Evolutionary conservation across 1,140 invertebrate genomes (phyloP).

Genomic region (Uloborus diversus): DNA sequence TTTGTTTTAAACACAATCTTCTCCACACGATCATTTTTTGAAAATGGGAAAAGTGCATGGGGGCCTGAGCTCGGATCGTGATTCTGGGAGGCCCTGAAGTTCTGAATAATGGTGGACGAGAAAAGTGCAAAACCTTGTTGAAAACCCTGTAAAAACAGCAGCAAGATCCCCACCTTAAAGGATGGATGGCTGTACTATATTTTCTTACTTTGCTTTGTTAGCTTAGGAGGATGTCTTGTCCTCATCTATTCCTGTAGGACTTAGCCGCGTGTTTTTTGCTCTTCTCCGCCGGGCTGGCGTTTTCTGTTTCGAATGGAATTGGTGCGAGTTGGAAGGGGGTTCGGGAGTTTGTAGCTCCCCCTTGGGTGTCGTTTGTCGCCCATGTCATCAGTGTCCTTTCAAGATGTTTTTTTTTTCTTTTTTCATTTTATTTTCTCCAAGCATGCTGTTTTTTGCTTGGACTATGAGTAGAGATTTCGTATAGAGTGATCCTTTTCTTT

Average conservation of each 20-base stretch:
- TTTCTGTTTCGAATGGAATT: conserved; percentile 48
- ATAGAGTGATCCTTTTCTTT: too few relatives aligned
- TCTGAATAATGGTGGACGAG: conserved; percentile 45
- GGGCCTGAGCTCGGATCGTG: conserved; percentile 23
- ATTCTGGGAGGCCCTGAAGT: conserved; percentile 38
- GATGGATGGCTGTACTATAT: conserved; percentile 20
- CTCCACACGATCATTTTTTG: conserved; percentile 53
- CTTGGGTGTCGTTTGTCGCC: conserved; percentile 50
- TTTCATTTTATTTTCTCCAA: background rate
- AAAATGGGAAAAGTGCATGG: conserved; percentile 31
- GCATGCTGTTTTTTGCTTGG: background rate
- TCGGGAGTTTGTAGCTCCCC: conserved; percentile 10
- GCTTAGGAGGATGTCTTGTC: conserved; percentile 47
- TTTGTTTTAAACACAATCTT: conserved; percentile 57
- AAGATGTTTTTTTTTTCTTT: background rate
- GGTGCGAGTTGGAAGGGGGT: background rate
- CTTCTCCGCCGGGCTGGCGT: too few relatives aligned
- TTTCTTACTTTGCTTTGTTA: conserved; percentile 33
- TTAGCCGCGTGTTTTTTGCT: conserved; percentile 23
- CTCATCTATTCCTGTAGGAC: conserved; percentile 33
- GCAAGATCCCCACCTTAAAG: conserved; percentile 33
- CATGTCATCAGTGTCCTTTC: conserved; percentile 46
- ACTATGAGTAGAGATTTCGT: background rate
- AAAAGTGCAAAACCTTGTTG: conserved; percentile 56
- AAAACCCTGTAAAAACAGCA: conserved; percentile 53